Evolutionary conservation across 1,140 invertebrate species (phyloP).

Genomic region (Bombus superbus): DNA sequence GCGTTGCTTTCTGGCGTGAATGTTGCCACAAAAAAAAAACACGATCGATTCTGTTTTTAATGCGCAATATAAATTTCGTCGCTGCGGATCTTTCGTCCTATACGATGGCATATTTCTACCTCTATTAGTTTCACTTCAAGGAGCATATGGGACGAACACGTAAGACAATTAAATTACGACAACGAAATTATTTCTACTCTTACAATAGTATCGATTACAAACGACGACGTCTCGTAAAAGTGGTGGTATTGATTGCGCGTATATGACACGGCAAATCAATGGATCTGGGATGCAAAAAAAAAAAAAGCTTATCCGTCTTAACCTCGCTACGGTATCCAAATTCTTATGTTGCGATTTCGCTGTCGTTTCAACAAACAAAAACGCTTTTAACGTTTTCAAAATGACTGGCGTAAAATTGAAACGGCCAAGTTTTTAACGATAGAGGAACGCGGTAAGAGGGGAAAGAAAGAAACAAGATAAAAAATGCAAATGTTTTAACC

Average conservation of each 20-base stretch:
- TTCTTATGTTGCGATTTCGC: background rate
- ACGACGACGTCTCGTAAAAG: background rate
- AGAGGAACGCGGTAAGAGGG: background rate
- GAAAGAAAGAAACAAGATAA: background rate
- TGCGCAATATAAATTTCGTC: background rate
- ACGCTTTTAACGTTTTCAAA: background rate
- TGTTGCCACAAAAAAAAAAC: too few species aligned
- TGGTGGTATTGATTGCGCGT: background rate
- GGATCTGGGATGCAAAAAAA: background rate
- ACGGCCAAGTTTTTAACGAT: background rate
- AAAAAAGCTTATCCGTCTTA: background rate
- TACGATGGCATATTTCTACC: background rate
- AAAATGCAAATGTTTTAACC: background rate
- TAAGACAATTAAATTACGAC: background rate
- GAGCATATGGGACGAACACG: background rate
- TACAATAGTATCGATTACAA: background rate
- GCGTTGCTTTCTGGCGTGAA: too few species aligned
- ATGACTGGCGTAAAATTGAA: background rate
- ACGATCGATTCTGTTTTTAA: background rate
- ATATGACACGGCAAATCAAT: background rate
- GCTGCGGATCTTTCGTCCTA: too few species aligned
- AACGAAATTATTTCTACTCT: background rate
- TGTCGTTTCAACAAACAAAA: background rate
- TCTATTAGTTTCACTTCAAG: background rate
- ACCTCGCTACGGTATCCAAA: background rate